Percentiles rank a stretch among this genome's conserved stretches.
These are phyloP conservation scores for Melanostoma mellinum DNA, from an alignment of 2,888 invertebrate species.

Conservation along the genomic window DNA sequence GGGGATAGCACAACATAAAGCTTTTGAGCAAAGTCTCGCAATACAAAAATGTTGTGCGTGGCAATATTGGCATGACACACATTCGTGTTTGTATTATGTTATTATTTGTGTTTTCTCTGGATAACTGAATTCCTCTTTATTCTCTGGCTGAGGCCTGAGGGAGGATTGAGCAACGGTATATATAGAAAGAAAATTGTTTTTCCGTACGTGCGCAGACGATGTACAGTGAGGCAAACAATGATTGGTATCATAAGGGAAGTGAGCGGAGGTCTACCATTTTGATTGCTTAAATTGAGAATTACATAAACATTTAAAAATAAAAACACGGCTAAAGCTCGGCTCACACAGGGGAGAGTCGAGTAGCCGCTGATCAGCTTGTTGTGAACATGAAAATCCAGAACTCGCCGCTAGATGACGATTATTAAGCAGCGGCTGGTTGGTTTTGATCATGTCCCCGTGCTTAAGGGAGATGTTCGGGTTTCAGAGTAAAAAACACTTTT, in stretches of 20 bases:
- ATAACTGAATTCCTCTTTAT: slow-evolving; percentile 3
- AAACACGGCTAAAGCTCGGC: too few relatives aligned
- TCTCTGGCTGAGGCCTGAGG: not conserved
- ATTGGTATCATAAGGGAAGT: not conserved
- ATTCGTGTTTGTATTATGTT: slow-evolving; percentile 29
- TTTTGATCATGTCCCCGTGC: too few relatives aligned
- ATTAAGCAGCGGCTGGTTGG: too few relatives aligned
- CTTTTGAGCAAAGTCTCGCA: slow-evolving; percentile 67
- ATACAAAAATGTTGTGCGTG: slow-evolving; percentile 32
- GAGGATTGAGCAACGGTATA: slow-evolving; percentile 16
- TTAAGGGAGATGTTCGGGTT: too few relatives aligned
- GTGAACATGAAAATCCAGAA: too few relatives aligned
- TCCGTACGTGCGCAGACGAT: slow-evolving; percentile 53
- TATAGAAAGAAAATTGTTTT: slow-evolving; percentile 21
- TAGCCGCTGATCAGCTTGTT: too few relatives aligned
- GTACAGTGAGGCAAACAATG: not conserved
- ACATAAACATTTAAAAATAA: too few relatives aligned
- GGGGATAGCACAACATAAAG: slow-evolving; percentile 68
- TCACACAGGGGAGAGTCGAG: too few relatives aligned
- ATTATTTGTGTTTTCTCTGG: slow-evolving; percentile 22
- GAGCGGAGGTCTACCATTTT: too few relatives aligned
- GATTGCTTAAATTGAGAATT: too few relatives aligned
- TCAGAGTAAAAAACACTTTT: too few relatives aligned
- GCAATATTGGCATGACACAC: slow-evolving; percentile 19
- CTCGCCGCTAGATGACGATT: too few relatives aligned